These are phyloP conservation scores for zebrafish (Danio rerio) DNA, from an alignment of 2,113 vertebrate genomes.

Conservation along the genomic window DNA sequence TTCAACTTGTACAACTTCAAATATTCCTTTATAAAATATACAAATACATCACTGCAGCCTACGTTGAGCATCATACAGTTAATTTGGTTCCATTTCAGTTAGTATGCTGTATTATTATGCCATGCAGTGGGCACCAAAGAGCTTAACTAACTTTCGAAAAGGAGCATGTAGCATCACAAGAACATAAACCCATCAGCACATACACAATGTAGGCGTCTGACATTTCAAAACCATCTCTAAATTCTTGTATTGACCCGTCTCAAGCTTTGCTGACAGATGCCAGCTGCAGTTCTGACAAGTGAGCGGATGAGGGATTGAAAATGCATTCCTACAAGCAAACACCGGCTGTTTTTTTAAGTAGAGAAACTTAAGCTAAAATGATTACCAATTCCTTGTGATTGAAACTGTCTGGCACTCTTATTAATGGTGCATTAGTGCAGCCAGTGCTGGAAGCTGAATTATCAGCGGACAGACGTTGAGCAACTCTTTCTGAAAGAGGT, in stretches of 20 bases:
- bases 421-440: constrained; percentile 13
- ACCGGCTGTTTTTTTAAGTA: neutral
- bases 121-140: neutral
- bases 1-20: too few relatives aligned
- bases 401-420: neutral
- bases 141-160: neutral
- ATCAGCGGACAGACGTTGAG: neutral
- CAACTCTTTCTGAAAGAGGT: neutral
- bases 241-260: constrained; percentile 1
- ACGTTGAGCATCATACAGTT: neutral
- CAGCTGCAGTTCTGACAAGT: neutral
- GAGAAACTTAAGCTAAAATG: constrained; percentile 7
- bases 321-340: constrained; percentile 1
- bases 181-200: neutral
- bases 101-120: neutral
- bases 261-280: constrained; percentile 3
- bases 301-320: neutral
- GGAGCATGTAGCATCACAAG: neutral
- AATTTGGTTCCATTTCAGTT: neutral
- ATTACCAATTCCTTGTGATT: neutral
- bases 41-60: neutral
- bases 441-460: neutral
- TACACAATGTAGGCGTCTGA: neutral
- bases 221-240: constrained; percentile 14
- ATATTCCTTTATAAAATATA: too few relatives aligned